phyloP scores from a whole-genome alignment of 2,888 invertebrate genomes.

The Lapara coniferarum region DNA sequence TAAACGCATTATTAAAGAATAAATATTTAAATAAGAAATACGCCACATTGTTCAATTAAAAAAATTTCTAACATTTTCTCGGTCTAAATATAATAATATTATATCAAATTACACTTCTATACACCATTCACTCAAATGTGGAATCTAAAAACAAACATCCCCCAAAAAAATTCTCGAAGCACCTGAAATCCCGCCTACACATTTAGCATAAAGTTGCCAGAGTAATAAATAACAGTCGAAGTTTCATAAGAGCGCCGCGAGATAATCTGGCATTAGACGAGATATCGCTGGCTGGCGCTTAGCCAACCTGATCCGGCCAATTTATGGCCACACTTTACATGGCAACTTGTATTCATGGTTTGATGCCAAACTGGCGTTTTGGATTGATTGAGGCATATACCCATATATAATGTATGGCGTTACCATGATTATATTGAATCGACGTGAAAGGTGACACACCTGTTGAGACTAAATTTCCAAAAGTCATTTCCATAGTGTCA shows the following conservation, averaged over 20 bases:
- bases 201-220: slow-evolving; percentile 15
- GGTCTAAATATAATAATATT: too few species aligned
- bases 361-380: slow-evolving; percentile 18
- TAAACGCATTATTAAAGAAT: too few species aligned
- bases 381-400: background rate
- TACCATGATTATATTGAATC: background rate
- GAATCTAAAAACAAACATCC: background rate
- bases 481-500: too few species aligned
- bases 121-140: too few species aligned
- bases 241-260: slow-evolving; percentile 26
- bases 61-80: too few species aligned
- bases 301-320: slow-evolving; percentile 18
- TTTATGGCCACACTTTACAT: slow-evolving; percentile 23
- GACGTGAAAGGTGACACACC: too few species aligned
- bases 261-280: slow-evolving; percentile 26
- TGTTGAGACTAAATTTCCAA: too few species aligned
- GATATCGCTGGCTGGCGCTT: slow-evolving; percentile 20
- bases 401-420: background rate
- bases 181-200: background rate
- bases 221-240: slow-evolving; percentile 21
- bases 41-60: too few species aligned
- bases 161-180: background rate
- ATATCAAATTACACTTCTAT: too few species aligned
- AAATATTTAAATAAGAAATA: too few species aligned
- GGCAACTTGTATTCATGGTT: slow-evolving; percentile 11